A percentile compares a stretch with the other conserved stretches of the same genome.
Evolutionary conservation across 2,888 invertebrate genomes (phyloP).

Genomic region (Oasisia sp.): DNA sequence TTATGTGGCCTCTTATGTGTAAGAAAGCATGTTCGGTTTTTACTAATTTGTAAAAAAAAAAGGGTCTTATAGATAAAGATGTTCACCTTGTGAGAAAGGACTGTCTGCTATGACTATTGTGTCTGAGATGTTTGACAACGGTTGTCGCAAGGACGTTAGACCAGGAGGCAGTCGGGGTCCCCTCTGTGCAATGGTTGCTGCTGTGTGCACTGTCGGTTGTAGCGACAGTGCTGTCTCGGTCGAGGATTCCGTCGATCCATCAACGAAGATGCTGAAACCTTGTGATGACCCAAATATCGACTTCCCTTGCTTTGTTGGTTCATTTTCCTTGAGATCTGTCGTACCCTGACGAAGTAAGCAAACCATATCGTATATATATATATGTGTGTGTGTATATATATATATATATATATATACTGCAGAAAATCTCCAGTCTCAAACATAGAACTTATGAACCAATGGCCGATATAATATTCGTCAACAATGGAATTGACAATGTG

Average conservation of each 20-base stretch:
- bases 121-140: background rate
- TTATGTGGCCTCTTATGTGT: no score
- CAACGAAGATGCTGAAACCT: conserved; percentile 34
- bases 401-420: no score
- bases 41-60: background rate
- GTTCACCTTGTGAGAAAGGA: conserved; percentile 26
- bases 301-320: background rate
- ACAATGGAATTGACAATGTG: no score
- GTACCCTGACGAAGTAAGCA: background rate
- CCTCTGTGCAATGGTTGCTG: background rate
- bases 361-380: background rate
- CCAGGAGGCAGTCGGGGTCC: background rate
- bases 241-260: conserved; percentile 22
- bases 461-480: background rate
- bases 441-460: background rate
- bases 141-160: conserved; percentile 18
- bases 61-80: background rate
- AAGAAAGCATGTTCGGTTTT: no score
- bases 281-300: conserved; percentile 14
- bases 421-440: no score
- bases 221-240: conserved; percentile 18
- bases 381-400: no score
- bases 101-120: conserved; percentile 7
- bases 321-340: background rate
- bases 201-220: conserved; percentile 20